A percentile compares a stretch with the other conserved stretches of the same genome.
Conservation (phyloP, 2,888 invertebrate genomes). For the Notodonta dromedarius region DNA sequence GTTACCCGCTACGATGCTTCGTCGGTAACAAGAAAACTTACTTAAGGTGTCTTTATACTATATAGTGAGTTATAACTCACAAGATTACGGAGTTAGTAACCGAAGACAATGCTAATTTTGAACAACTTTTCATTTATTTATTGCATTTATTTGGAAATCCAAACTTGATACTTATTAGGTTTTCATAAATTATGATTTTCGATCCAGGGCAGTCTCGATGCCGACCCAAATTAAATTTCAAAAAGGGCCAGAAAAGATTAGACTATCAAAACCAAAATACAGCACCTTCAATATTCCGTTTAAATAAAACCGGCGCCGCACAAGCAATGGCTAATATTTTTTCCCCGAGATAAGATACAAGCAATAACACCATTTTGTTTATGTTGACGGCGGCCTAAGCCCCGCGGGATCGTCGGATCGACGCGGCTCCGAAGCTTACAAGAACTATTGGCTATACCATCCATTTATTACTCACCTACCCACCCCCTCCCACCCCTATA, state of each 20-base stretch:
- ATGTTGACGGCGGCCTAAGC: conserved; percentile 71
- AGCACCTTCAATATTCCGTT: conserved; percentile 28
- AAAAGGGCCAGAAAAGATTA: not conserved
- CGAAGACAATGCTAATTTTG: too few species aligned
- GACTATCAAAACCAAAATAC: conserved; percentile 9
- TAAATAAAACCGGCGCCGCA: conserved; percentile 52
- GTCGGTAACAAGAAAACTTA: conserved; percentile 33
- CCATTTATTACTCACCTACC: conserved; percentile 42
- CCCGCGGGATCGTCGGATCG: conserved; percentile 52
- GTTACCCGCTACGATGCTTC: conserved; percentile 18
- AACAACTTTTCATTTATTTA: too few species aligned
- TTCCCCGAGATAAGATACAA: conserved; percentile 72
- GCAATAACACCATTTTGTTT: conserved; percentile 78
- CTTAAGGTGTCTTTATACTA: conserved; percentile 21
- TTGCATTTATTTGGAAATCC: too few species aligned
- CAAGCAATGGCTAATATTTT: conserved; percentile 62
- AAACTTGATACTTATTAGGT: too few species aligned
- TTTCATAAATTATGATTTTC: too few species aligned
- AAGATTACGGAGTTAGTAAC: not conserved
- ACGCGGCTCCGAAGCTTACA: conserved; percentile 37
- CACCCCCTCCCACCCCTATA: not conserved
- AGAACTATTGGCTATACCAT: conserved; percentile 52
- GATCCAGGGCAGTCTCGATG: too few species aligned
- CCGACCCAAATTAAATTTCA: too few species aligned
- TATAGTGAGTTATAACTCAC: not conserved